Evolutionary conservation across 2,888 invertebrate genomes (phyloP), one percentile per base, ranked within the genome.

Genomic region (Stenchaetothrips biformis): DNA sequence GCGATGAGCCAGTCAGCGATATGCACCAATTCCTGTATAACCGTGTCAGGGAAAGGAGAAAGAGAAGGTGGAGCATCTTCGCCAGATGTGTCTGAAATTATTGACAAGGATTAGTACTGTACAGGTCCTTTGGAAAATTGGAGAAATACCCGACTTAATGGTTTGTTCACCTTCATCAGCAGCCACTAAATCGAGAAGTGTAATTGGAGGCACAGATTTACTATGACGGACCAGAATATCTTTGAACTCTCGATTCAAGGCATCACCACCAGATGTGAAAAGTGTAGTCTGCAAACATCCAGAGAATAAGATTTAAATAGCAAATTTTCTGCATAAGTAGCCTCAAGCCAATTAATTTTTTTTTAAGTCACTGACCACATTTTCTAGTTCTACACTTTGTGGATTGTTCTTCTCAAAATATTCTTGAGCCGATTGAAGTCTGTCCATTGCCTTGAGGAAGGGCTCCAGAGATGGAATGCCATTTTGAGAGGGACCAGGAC

Each of bases 361-460:
- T 37, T 25, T n/a, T 11, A 78, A 37, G 37, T 37, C 83, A 90
- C 92, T 89, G 87, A 95, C 95, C 83, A 98, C 94, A 88, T 97
- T 97, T 85, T 96, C 95, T 80, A 98, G 87, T 87, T 98, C 98
- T 47, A 96, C 95, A 86, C 96, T 96, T 85, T 95, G 95, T 0
- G 96, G 94, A 86, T 97, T 97, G 85, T 97, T 94, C 84, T 94
- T 94, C 84, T 95, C 92, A 87, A 98, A 98, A 87, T 97, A 98
- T 79, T 92, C 92, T 85, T 95, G 94, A 3, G 98, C 97, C 83
- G 93, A 93, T 78, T 95, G 92, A 74, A 98, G 88, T 84, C 94
- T 92, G 85, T 94, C 94, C 87, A 98, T 90, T 2, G 96, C 94
- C 86, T 94, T 90, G 48, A 91, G 84, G 84, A 89, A 91, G 59